Percentiles rank a stretch among this genome's conserved stretches.
phyloP scores from a whole-genome alignment of 2,888 invertebrate species.

The Terebella lapidaria region DNA sequence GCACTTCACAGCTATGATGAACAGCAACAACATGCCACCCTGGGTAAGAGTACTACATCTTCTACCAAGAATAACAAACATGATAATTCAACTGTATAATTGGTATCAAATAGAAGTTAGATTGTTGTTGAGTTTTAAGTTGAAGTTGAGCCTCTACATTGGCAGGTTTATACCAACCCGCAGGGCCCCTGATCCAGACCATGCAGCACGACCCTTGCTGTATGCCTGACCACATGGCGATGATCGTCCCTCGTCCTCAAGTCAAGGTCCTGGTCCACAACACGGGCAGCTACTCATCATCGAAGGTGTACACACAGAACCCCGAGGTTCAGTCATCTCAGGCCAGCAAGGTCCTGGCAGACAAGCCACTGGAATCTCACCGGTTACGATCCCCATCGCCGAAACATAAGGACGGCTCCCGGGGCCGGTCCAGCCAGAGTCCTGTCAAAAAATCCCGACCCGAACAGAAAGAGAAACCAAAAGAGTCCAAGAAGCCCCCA shows the following conservation, averaged over 20 bases:
- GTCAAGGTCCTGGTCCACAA: conserved; percentile 13
- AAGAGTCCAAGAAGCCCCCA: background rate
- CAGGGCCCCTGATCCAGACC: conserved; percentile 6
- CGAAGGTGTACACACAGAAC: background rate
- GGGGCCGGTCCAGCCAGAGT: background rate
- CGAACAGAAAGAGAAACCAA: background rate
- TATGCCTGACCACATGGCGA: conserved; percentile 1
- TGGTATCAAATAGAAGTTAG: too few species aligned
- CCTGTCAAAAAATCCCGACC: background rate
- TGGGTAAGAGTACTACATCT: background rate
- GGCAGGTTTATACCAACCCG: conserved; percentile 9
- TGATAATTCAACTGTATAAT: too few species aligned
- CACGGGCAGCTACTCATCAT: background rate
- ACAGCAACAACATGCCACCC: background rate
- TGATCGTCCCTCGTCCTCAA: conserved; percentile 6
- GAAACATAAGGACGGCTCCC: background rate
- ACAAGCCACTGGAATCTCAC: background rate
- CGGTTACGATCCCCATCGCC: background rate
- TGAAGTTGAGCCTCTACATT: too few species aligned
- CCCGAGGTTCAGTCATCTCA: background rate
- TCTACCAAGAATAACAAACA: too few species aligned
- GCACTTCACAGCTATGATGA: background rate
- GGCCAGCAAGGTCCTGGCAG: background rate
- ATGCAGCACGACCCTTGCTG: conserved; percentile 5
- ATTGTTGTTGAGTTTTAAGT: too few species aligned